Percentiles rank a stretch among this genome's conserved stretches.
These are phyloP conservation scores for Oryzias dopingdopingensis DNA, from an alignment of 2,797 vertebrate genomes.

Conservation along the genomic window DNA sequence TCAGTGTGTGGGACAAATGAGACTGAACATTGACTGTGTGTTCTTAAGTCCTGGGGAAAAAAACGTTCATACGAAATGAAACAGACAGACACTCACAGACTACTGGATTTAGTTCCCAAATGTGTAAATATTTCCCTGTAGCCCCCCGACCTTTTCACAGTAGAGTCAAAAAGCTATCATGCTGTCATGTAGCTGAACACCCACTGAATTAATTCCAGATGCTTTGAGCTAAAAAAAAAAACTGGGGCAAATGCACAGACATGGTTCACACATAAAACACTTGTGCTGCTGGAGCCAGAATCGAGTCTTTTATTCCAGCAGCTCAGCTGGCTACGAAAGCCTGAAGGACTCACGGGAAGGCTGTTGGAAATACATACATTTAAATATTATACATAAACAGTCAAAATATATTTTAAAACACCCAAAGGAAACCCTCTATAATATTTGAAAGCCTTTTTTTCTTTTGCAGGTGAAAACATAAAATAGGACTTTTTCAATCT, in stretches of 20 bases:
- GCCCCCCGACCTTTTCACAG: neutral
- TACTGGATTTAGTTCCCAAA: conserved; percentile 48
- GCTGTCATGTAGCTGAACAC: conserved; percentile 46
- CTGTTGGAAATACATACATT: too few species aligned
- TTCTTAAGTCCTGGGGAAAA: too few species aligned
- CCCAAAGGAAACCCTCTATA: too few species aligned
- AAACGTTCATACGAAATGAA: neutral
- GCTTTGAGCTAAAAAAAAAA: conserved; percentile 44
- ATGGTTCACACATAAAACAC: conserved; percentile 42
- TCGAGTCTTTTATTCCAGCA: conserved; percentile 28
- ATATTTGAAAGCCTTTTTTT: too few species aligned
- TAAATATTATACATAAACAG: too few species aligned
- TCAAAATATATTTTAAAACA: too few species aligned
- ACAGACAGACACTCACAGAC: conserved; percentile 26
- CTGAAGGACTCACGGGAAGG: too few species aligned
- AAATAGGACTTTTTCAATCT: too few species aligned
- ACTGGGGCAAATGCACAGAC: conserved; percentile 50
- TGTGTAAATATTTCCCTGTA: conserved; percentile 29
- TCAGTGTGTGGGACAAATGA: too few species aligned
- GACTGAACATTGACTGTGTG: too few species aligned
- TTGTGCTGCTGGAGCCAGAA: conserved; percentile 26
- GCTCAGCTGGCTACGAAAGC: neutral
- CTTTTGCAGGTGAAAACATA: too few species aligned
- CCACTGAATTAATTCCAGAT: conserved; percentile 74
- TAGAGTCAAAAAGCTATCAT: conserved; percentile 44